These are phyloP conservation scores for Cephus pulcher DNA, from an alignment of 2,888 invertebrate genomes.

Conservation along the genomic window DNA sequence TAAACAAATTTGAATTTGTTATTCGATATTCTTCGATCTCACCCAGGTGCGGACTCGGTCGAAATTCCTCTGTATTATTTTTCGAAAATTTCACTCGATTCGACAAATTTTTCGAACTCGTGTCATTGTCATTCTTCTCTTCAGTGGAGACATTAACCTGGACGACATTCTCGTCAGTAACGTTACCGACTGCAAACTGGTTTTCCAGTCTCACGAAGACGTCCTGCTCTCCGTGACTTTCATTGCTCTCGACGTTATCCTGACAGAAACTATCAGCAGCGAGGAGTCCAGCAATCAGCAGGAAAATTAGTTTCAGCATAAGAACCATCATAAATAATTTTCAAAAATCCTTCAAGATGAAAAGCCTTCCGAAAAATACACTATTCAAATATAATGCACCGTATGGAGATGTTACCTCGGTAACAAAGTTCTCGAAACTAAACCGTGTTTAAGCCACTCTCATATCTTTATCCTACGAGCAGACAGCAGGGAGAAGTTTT, in stretches of 20 bases:
- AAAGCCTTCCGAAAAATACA: neutral
- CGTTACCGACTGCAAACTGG: constrained; percentile 18
- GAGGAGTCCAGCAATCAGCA: constrained; percentile 10
- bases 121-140: neutral
- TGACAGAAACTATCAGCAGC: constrained; percentile 3
- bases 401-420: constrained; percentile 11
- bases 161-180: neutral
- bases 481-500: constrained; percentile 20
- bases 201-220: constrained; percentile 21
- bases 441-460: constrained; percentile 33
- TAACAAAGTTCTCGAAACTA: constrained; percentile 37
- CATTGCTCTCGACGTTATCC: constrained; percentile 2
- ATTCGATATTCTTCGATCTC: constrained; percentile 38
- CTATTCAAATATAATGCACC: neutral
- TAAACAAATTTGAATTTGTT: constrained; percentile 35
- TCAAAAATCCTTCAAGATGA: neutral
- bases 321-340: neutral
- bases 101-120: neutral
- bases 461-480: constrained; percentile 42
- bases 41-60: constrained; percentile 52
- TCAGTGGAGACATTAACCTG: neutral
- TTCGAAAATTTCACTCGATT: neutral
- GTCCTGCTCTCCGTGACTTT: constrained; percentile 7
- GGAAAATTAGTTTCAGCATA: neutral
- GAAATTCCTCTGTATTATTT: constrained; percentile 27